Evolutionary conservation across 2,797 vertebrate genomes (phyloP), one percentile per base, ranked within the genome.

Genomic region (Sciurus carolinensis): DNA sequence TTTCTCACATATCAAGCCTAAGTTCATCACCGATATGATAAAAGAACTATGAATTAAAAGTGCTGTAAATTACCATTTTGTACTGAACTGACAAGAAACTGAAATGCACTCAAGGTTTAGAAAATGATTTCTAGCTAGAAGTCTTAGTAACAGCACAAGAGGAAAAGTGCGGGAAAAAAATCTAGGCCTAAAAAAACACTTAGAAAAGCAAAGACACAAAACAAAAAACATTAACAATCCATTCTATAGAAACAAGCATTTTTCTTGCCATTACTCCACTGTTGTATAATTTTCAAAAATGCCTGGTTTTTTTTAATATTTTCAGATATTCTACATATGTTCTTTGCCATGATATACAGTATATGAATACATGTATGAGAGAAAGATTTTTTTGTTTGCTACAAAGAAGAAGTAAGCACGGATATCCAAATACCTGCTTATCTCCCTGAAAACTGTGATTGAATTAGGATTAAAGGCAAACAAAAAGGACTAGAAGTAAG

Each of bases 381-480:
- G 30, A 17, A 3, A 79, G 4, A 18, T 28, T 54, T 94, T 83
- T 81, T 52, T 54, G 50, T 85, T 85, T 90, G 14, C 57, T 87
- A 84, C 44, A 80, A 95, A 92, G 47, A 42, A 95, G 30, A 86
- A 93, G 81, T 47, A 92, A 90, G n/a, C 18, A 86, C 26, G 88
- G 79, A 87, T 62, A 92, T 24, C 7, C 44, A 94, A 71, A 73
- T 92, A 83, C 39, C 28, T 87, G 52, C 57, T 69, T 39, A 9
- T 36, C 24, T 77, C 86, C 62, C 30, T 94, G 66, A 94, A 91
- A 89, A 77, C 69, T 57, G 69, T 69, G 13, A 87, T 76, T 64
- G 69, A 77, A 64, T 80, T 76, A 75, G 69, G 33, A 89, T 50
- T 66, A 84, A 92, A 64, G 30, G 42, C 14, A 76, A 77, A 82